Percentiles rank a stretch among this genome's conserved stretches.
Evolutionary conservation across 2,888 invertebrate species (phyloP).

Genomic region (Pyralis farinalis): DNA sequence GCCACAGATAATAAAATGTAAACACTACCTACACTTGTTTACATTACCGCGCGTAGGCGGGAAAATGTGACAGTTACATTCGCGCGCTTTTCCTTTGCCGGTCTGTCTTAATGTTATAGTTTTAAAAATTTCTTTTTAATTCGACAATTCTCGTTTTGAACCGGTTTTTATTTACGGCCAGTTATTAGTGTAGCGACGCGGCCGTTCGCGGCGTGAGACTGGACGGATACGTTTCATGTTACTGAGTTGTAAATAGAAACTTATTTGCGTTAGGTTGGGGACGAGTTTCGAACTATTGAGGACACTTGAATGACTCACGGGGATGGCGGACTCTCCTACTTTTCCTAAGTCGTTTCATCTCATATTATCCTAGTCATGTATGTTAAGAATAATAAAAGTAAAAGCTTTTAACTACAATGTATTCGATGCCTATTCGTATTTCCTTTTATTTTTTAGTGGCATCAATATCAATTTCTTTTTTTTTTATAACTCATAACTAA

Average conservation of each 20-base stretch:
- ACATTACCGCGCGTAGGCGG: slow-evolving; percentile 19
- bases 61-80: slow-evolving; percentile 20
- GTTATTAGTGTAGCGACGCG: slow-evolving; percentile 16
- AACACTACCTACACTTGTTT: slow-evolving; percentile 5
- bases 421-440: too few species aligned
- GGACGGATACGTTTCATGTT: slow-evolving; percentile 21
- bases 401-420: too few species aligned
- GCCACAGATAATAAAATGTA: slow-evolving; percentile 8
- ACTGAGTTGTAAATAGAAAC: slow-evolving; percentile 27
- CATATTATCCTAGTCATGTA: not conserved
- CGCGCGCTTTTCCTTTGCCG: slow-evolving; percentile 15
- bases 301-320: slow-evolving; percentile 16
- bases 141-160: not conserved
- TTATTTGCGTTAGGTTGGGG: slow-evolving; percentile 14
- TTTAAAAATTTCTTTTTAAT: slow-evolving; percentile 8
- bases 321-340: slow-evolving; percentile 11
- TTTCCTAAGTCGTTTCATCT: not conserved
- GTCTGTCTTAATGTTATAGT: slow-evolving; percentile 12
- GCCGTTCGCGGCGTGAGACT: slow-evolving; percentile 20
- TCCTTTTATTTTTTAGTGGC: too few species aligned
- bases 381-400: too few species aligned
- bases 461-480: too few species aligned
- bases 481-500: too few species aligned
- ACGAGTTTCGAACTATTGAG: slow-evolving; percentile 13
- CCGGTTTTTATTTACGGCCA: slow-evolving; percentile 15